These are phyloP conservation scores for Coendou prehensilis DNA, from an alignment of 2,797 vertebrate species.

Conservation along the genomic window DNA sequence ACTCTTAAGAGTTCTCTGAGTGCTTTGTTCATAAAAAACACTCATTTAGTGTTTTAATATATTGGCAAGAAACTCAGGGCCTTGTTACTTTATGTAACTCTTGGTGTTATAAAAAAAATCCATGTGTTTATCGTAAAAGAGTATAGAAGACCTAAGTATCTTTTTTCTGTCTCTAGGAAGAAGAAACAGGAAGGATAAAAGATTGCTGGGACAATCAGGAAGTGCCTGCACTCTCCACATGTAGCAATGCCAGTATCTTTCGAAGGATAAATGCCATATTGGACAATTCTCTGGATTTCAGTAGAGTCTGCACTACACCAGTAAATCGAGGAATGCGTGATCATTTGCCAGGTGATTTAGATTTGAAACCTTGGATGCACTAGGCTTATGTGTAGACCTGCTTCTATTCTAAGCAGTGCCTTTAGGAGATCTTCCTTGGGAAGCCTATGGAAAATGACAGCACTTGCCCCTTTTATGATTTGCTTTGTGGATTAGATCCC, in stretches of 20 bases:
- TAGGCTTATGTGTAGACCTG: neutral
- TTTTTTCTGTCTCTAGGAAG: conserved; percentile 87
- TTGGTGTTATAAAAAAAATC: neutral
- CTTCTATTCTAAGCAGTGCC: neutral
- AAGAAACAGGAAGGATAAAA: conserved; percentile 90
- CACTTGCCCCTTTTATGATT: neutral
- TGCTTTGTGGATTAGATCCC: neutral
- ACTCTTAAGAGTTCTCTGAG: neutral
- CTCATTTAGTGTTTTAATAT: neutral
- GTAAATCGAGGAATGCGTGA: conserved; percentile 92
- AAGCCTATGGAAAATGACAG: neutral
- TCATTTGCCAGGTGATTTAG: conserved; percentile 92
- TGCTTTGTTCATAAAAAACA: neutral
- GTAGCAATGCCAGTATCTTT: conserved; percentile 98
- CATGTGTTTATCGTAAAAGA: neutral
- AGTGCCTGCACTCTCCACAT: conserved; percentile 95
- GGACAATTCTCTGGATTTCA: conserved; percentile 97
- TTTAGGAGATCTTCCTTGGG: neutral
- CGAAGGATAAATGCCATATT: conserved; percentile 98
- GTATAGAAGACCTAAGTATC: conserved; percentile 46
- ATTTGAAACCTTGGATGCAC: neutral
- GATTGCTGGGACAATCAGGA: conserved; percentile 93
- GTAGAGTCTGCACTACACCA: conserved; percentile 97
- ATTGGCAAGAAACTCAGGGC: neutral
- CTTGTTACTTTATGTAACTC: conserved; percentile 2